Conservation (phyloP, 2,113 vertebrate species). For the Pagrus major region DNA sequence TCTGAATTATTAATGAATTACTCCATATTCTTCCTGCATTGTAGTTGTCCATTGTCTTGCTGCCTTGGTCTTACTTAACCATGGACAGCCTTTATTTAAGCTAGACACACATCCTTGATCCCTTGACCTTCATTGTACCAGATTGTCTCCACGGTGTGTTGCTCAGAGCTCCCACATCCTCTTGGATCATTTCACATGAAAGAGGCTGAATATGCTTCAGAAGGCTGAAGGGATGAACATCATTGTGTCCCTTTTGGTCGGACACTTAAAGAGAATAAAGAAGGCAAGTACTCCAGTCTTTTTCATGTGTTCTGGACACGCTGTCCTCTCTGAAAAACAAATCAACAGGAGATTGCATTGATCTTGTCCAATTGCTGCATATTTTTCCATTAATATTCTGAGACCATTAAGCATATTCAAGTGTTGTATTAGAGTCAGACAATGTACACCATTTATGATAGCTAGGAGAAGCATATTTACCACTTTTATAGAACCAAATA, state of each 20-base stretch:
- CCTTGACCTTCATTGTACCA: neutral
- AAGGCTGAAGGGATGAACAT: constrained; percentile 9
- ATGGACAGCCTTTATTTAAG: constrained; percentile 4
- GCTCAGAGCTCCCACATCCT: neutral
- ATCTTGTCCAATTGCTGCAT: neutral
- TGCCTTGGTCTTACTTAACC: neutral
- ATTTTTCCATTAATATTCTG: constrained; percentile 18
- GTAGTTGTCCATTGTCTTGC: constrained; percentile 7
- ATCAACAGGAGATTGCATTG: neutral
- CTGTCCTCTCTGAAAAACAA: neutral
- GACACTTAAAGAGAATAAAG: constrained; percentile 21
- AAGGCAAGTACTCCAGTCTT: neutral
- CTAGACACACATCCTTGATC: neutral
- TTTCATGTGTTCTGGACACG: constrained; percentile 27
- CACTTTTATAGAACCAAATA: neutral
- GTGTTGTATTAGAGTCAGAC: neutral
- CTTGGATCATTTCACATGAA: constrained; percentile 26
- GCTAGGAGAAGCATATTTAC: neutral
- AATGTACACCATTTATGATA: neutral
- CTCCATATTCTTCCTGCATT: neutral
- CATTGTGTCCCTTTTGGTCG: constrained; percentile 6
- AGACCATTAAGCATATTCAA: neutral
- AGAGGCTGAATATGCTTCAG: constrained; percentile 30
- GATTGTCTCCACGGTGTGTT: neutral
- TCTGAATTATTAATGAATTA: constrained; percentile 41